phyloP scores from a whole-genome alignment of 2,797 vertebrate species.

The Erpetoichthys calabaricus region DNA sequence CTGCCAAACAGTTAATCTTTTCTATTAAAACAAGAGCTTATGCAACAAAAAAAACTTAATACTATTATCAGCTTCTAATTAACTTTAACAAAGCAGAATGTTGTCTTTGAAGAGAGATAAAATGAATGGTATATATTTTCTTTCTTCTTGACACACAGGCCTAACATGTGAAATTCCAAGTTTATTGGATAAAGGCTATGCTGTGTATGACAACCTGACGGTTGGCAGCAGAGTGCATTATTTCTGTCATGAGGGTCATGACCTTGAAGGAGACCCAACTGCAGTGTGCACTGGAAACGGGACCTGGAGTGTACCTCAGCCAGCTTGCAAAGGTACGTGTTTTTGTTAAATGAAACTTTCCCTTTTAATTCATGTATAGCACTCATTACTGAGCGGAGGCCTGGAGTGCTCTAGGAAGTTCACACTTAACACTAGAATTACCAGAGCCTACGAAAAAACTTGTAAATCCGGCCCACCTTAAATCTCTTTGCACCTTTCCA shows the following conservation, averaged over 20 bases:
- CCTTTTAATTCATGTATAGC: not conserved
- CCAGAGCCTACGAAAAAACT: too few relatives aligned
- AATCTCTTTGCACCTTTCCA: too few relatives aligned
- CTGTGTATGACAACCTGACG: slow-evolving; percentile 55
- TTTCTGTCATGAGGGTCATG: slow-evolving; percentile 70
- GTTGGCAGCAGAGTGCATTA: slow-evolving; percentile 56
- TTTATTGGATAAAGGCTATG: slow-evolving; percentile 55
- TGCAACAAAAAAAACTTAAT: too few relatives aligned
- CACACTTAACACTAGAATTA: too few relatives aligned
- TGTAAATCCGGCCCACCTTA: too few relatives aligned
- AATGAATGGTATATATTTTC: not conserved
- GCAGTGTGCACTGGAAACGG: slow-evolving; percentile 61
- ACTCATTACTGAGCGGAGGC: too few relatives aligned
- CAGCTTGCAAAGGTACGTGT: slow-evolving; percentile 78
- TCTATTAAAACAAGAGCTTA: too few relatives aligned
- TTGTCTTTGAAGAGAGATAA: too few relatives aligned
- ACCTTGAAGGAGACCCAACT: slow-evolving; percentile 55
- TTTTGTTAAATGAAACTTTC: slow-evolving; percentile 17
- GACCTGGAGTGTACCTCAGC: slow-evolving; percentile 67
- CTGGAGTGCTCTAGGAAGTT: too few relatives aligned
- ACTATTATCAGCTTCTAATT: too few relatives aligned
- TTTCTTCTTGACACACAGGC: slow-evolving; percentile 27
- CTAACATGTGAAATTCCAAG: slow-evolving; percentile 51
- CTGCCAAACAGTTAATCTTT: too few relatives aligned
- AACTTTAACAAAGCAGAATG: too few relatives aligned